Evolutionary conservation across 1,140 invertebrate species (phyloP), one percentile per base, ranked within the genome.

Genomic region (Lepidotrigona ventralis): DNA sequence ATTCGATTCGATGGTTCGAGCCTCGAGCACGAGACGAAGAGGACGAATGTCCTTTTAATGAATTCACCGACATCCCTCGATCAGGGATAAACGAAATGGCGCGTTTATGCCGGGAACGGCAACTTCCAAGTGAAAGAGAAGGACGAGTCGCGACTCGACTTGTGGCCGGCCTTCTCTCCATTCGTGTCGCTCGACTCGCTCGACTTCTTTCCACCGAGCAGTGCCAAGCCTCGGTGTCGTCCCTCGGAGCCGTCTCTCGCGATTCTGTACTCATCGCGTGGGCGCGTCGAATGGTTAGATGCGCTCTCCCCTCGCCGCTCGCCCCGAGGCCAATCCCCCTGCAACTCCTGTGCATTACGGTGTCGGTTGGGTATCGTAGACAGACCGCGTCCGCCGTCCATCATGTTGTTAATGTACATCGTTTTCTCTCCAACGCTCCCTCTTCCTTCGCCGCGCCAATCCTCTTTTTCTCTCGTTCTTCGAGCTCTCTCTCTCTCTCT

Each of bases 351-450:
- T 75, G 79, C 87, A 85, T 88, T 74, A 83, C 79, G 86, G 70
- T 71, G 82, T 79, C 81, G 82, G 76, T 79, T 51, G 73, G 80
- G 86, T 88, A 88, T 80, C 70, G 84, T 74, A 87, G 86, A 88
- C 87, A 83, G 83, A 89, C 84, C 88, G 83, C 89, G 89, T 88
- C 84, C 89, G 84, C 83, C 89, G 89, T 90, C 82, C 86, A 90
- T 90, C 89, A 90, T 90, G 87, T 86, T 76, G 86, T 90, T 90
- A 90, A 90, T 90, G 89, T 78, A 88, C 81, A 76, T 89, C 85
- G 83, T 87, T 89, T 85, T 84, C 88, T 88, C 89, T 79, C 77
- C 78, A 77, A 29, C 51, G 79, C 79, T 71, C 69, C 72, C 71
- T 11, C 60, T 23, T 39, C 64, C 15, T 29, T 6, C 39, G 8